Evolutionary conservation across 2,888 invertebrate species (phyloP), one percentile per base, ranked within the genome.

Genomic region (Venusia cambrica): DNA sequence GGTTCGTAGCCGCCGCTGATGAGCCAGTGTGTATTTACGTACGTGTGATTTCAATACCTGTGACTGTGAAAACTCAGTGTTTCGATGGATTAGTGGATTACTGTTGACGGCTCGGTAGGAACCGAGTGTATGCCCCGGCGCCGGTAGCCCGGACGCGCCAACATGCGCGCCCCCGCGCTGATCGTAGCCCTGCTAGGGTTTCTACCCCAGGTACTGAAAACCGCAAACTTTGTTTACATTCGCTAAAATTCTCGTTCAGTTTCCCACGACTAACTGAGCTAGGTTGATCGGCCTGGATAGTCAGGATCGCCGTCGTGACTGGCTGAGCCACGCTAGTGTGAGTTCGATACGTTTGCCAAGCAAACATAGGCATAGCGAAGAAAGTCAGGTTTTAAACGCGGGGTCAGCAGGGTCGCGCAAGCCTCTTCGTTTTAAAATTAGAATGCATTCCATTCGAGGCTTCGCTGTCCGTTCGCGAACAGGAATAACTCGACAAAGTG

Each of bases 331-430:
- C 73, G 75, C 62, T 63, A 75, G 78, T 79, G 80, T 74, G 79
- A 76, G 80, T 75, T 69, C 72, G 62, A 73, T 77, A 73, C 77
- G 73, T 80, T 78, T 77, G 67, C 78, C 76, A 64, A 77, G 76
- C 80, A 76, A 83, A 81, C 83, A 79, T 76, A 79, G 73, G 73
- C 75, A 73, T 80, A 83, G 77, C 81, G 80, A 83, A 84, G 85
- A 85, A 84, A 85, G 84, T 85, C 85, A 85, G 81, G 85, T 85
- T 85, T 83, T 83, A 84, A 79, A 66, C 73, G 74, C 78, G 81
- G 77, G 85, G 87, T 85, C 87, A 80, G 76, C 62, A 65, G 71
- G 85, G 83, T 85, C 83, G 81, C 78, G 78, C n/a, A n/a, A 83
- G 83, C 74, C 78, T 81, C 83, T 78, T 77, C 78, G 81, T 73